phyloP scores from a whole-genome alignment of 2,113 vertebrate genomes.

The Odontesthes bonariensis region DNA sequence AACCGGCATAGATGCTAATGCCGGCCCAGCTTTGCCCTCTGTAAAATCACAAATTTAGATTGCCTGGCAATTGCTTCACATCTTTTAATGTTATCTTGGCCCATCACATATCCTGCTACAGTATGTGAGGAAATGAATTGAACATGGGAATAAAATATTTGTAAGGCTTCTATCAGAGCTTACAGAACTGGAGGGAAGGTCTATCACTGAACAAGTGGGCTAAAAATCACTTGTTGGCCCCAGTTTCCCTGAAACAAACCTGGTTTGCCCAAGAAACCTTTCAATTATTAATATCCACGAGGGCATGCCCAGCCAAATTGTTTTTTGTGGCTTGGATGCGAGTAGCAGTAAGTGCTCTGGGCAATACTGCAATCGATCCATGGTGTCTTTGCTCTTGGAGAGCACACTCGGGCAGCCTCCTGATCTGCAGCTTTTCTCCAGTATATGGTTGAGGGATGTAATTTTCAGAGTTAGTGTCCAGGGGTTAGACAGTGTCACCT shows the following conservation, averaged over 20 bases:
- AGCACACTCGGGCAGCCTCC: constrained; percentile 18
- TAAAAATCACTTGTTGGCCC: constrained; percentile 37
- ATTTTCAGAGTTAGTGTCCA: constrained; percentile 54
- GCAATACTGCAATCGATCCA: constrained; percentile 61
- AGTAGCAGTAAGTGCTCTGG: constrained; percentile 49
- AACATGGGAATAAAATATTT: constrained; percentile 34
- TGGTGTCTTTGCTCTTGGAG: constrained; percentile 35
- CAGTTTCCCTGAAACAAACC: constrained; percentile 68
- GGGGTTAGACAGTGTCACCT: constrained; percentile 55
- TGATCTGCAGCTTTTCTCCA: constrained; percentile 35
- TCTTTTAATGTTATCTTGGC: constrained; percentile 34
- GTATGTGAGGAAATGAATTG: constrained; percentile 44
- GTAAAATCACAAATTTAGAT: constrained; percentile 65
- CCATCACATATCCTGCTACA: constrained; percentile 48
- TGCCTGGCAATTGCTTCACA: constrained; percentile 29
- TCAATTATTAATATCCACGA: constrained; percentile 78
- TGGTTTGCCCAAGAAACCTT: constrained; percentile 63
- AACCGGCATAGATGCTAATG: constrained; percentile 2
- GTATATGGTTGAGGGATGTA: constrained; percentile 50
- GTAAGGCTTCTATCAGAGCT: constrained; percentile 22
- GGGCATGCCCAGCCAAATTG: constrained; percentile 59
- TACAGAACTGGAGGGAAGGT: constrained; percentile 17
- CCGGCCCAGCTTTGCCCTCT: constrained; percentile 25
- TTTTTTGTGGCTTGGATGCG: constrained; percentile 65
- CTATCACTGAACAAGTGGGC: constrained; percentile 26